phyloP scores from a whole-genome alignment of 2,888 invertebrate species.

The Odontocerum albicorne region DNA sequence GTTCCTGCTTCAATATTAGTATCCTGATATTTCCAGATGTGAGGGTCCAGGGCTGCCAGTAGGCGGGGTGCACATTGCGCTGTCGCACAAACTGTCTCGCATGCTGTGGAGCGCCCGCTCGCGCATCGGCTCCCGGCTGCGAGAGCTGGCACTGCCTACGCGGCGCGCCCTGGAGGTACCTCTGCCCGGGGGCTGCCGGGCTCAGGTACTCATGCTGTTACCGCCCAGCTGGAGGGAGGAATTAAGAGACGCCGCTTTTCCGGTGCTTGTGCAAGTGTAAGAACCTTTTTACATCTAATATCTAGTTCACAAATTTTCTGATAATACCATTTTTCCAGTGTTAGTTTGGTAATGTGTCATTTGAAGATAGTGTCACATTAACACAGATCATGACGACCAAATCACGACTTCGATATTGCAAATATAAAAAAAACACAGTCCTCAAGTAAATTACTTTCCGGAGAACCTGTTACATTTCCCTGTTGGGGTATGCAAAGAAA shows the following conservation, averaged over 20 bases:
- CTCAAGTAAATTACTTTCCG: too few relatives aligned
- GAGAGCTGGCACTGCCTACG: slow-evolving; percentile 80
- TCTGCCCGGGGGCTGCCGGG: slow-evolving; percentile 80
- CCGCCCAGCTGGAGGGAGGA: slow-evolving; percentile 90
- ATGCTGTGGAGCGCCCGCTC: slow-evolving; percentile 73
- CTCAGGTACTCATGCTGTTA: slow-evolving; percentile 84
- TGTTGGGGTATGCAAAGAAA: too few relatives aligned
- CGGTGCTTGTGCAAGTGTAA: slow-evolving; percentile 86
- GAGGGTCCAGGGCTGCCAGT: slow-evolving; percentile 90
- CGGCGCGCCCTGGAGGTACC: slow-evolving; percentile 83
- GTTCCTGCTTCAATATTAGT: too few relatives aligned
- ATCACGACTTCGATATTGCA: too few relatives aligned
- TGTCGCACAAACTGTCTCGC: slow-evolving; percentile 74
- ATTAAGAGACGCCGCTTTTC: slow-evolving; percentile 82
- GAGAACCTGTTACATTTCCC: too few relatives aligned
- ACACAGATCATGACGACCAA: too few relatives aligned
- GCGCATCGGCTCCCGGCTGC: slow-evolving; percentile 64
- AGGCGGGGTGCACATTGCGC: slow-evolving; percentile 75
- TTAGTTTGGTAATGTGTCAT: too few relatives aligned
- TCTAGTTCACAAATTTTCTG: too few relatives aligned
- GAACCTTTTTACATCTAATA: slow-evolving; percentile 41
- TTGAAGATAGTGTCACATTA: too few relatives aligned
- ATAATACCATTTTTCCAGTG: too few relatives aligned
- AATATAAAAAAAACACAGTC: too few relatives aligned
- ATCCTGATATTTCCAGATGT: slow-evolving; percentile 59